Conservation (phyloP, 2,888 invertebrate genomes). For the Hemithea aestivaria region DNA sequence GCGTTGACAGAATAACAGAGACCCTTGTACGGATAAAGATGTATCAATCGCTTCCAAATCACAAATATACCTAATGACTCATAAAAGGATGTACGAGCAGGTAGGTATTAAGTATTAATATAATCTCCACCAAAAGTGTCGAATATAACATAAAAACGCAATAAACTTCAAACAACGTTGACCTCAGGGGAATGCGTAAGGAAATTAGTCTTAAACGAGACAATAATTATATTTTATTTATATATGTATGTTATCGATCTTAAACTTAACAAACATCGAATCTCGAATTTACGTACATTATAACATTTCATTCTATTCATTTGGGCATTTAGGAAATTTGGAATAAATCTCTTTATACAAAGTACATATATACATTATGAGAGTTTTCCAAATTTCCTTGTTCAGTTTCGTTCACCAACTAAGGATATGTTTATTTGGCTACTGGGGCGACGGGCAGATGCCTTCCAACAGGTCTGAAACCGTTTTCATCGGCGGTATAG, state of each 20-base stretch:
- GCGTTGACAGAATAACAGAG: too few species aligned
- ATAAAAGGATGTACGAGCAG: constrained; percentile 9
- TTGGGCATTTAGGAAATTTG: too few species aligned
- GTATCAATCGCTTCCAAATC: too few species aligned
- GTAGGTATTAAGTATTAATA: constrained; percentile 3
- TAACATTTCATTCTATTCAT: neutral
- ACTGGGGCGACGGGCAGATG: constrained; percentile 58
- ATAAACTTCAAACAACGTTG: constrained; percentile 16
- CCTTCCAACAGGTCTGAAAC: constrained; percentile 75
- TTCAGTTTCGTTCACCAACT: neutral
- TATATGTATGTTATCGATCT: too few species aligned
- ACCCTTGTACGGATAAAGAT: constrained; percentile 14
- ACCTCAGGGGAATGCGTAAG: constrained; percentile 13
- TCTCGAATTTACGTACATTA: constrained; percentile 1
- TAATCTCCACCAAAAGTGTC: constrained; percentile 1
- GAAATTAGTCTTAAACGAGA: constrained; percentile 6
- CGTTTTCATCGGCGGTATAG: constrained; percentile 81
- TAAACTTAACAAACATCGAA: neutral
- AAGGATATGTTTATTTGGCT: constrained; percentile 15
- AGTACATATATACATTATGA: neutral
- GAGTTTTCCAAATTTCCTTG: neutral
- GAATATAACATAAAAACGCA: constrained; percentile 8
- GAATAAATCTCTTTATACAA: neutral
- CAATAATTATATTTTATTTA: constrained; percentile 11
- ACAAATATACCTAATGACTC: too few species aligned